Evolutionary conservation across 2,888 invertebrate species (phyloP).

Genomic region (Epinotia ramella): DNA sequence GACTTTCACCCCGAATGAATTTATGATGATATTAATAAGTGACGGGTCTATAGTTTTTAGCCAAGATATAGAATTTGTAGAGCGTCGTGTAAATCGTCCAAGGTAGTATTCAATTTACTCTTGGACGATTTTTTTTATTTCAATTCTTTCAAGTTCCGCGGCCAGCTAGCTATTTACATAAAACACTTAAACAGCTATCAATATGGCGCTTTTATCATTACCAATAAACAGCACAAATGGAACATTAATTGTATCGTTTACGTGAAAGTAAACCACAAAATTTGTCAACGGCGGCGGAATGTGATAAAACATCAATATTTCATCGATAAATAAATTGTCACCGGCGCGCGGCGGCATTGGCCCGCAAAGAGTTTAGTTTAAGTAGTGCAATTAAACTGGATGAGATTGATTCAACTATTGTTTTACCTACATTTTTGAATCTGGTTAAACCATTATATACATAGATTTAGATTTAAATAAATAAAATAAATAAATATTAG

Average conservation of each 20-base stretch:
- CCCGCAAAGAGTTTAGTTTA: constrained; percentile 11
- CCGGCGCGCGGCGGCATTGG: neutral
- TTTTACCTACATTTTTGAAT: constrained; percentile 5
- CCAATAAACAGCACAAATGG: constrained; percentile 6
- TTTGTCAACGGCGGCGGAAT: constrained; percentile 4
- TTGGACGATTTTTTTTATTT: no score
- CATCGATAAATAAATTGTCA: neutral
- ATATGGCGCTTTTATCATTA: constrained; percentile 1
- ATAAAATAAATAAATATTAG: no score
- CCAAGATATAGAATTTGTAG: no score
- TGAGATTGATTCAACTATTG: constrained; percentile 3
- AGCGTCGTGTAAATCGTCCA: no score
- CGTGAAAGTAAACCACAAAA: constrained; percentile 1
- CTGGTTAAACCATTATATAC: neutral
- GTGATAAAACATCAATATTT: constrained; percentile 2
- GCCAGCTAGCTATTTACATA: no score
- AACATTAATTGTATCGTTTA: constrained; percentile 1
- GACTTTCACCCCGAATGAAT: no score
- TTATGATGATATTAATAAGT: no score
- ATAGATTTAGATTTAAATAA: no score
- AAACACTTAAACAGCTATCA: constrained; percentile 1
- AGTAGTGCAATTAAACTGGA: neutral
- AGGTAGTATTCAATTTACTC: no score
- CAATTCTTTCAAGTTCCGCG: no score
- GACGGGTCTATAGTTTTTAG: no score